phyloP scores from a whole-genome alignment of 92 coral and sea anemone species.

The Umimayanthus chanpuru region DNA sequence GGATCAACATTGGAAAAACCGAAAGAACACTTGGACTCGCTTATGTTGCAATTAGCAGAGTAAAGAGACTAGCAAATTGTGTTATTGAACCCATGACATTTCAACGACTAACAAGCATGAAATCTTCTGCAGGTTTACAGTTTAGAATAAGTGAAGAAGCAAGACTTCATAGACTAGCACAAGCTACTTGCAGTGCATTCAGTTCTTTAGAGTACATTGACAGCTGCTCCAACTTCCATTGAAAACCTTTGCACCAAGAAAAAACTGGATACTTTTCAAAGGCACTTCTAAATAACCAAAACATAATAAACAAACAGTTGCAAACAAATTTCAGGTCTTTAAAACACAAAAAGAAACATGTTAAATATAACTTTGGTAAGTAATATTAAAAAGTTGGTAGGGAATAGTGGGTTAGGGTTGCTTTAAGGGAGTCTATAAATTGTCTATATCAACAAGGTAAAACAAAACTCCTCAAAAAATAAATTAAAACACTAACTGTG shows the following conservation, averaged over 20 bases:
- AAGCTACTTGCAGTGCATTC: slow-evolving; percentile 12
- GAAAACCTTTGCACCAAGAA: too few species aligned
- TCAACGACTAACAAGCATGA: slow-evolving; percentile 42
- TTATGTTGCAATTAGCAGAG: slow-evolving; percentile 53
- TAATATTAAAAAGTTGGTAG: background rate
- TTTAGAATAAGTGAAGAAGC: slow-evolving; percentile 38
- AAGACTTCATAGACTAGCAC: slow-evolving; percentile 37
- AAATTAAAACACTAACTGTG: slow-evolving; percentile 3
- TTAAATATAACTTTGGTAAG: background rate
- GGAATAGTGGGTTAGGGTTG: background rate
- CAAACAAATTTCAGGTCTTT: too few species aligned
- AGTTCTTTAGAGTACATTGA: too few species aligned
- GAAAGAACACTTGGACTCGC: slow-evolving; percentile 49
- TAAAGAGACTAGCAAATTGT: slow-evolving; percentile 31
- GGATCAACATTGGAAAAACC: slow-evolving; percentile 52
- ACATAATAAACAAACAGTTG: too few species aligned
- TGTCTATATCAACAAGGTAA: background rate
- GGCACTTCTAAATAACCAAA: too few species aligned
- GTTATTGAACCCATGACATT: slow-evolving; percentile 59
- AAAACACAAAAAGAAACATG: slow-evolving; percentile 1
- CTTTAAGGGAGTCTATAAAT: background rate
- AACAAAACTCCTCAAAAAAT: background rate
- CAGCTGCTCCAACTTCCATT: too few species aligned
- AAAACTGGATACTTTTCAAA: too few species aligned
- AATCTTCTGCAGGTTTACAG: slow-evolving; percentile 5